These are phyloP conservation scores for Lottia scabra DNA, from an alignment of 2,888 invertebrate genomes.

Conservation along the genomic window DNA sequence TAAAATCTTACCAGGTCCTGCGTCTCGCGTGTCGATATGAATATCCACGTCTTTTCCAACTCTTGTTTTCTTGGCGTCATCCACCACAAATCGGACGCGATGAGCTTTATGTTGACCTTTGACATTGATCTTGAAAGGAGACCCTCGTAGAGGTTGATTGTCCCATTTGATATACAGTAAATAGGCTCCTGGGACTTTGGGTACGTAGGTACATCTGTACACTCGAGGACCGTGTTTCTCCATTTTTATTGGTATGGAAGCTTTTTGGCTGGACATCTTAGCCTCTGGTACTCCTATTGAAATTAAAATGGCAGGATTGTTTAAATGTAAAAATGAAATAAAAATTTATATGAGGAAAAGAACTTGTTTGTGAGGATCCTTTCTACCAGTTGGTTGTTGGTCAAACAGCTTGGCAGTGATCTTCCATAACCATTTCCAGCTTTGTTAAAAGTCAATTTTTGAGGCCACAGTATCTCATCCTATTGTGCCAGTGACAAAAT, in stretches of 20 bases:
- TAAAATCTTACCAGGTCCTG: conserved; percentile 41
- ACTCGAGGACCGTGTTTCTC: conserved; percentile 39
- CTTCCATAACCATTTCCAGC: too few relatives aligned
- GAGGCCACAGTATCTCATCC: too few relatives aligned
- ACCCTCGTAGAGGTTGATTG: conserved; percentile 50
- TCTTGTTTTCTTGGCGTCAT: conserved; percentile 13
- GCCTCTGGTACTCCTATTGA: conserved; percentile 45
- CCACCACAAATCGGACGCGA: background rate
- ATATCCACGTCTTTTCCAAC: conserved; percentile 48
- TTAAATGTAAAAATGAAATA: too few relatives aligned
- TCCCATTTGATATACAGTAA: conserved; percentile 55
- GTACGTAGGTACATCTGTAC: conserved; percentile 50
- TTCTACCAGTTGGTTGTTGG: background rate
- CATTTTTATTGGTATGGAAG: conserved; percentile 41
- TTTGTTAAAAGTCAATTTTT: too few relatives aligned
- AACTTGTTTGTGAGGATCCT: too few relatives aligned
- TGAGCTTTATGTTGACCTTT: background rate
- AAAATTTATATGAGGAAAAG: too few relatives aligned
- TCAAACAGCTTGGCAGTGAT: too few relatives aligned
- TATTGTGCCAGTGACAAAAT: too few relatives aligned
- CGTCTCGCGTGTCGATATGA: conserved; percentile 50
- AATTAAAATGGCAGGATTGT: background rate
- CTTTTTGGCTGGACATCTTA: conserved; percentile 20
- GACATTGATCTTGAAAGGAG: conserved; percentile 45
- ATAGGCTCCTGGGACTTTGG: conserved; percentile 50